Percentiles rank a stretch among this genome's conserved stretches.
phyloP scores from a whole-genome alignment of 2,888 invertebrate species.

The Agriopis marginaria region DNA sequence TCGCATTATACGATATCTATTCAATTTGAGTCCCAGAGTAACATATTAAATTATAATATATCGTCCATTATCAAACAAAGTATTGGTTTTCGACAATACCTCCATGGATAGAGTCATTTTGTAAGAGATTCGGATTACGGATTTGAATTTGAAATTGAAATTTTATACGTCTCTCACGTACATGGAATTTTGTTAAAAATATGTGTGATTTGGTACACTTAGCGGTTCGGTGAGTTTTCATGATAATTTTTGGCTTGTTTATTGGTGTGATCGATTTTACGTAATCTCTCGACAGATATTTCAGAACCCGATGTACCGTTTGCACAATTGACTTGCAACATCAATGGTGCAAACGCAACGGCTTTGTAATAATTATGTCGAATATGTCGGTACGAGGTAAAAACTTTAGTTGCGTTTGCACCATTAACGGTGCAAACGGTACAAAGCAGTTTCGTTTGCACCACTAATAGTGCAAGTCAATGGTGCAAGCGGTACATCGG shows the following conservation, averaged over 20 bases:
- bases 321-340: too few species aligned
- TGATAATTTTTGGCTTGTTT: slow-evolving; percentile 19
- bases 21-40: slow-evolving; percentile 61
- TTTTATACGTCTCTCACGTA: slow-evolving; percentile 44
- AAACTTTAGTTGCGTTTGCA: too few species aligned
- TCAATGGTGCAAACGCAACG: too few species aligned
- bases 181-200: slow-evolving; percentile 29
- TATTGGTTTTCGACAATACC: slow-evolving; percentile 63
- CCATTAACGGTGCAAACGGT: too few species aligned
- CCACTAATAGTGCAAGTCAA: too few species aligned
- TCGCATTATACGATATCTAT: slow-evolving; percentile 59
- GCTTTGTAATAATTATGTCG: too few species aligned
- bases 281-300: too few species aligned
- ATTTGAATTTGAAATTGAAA: slow-evolving; percentile 62
- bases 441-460: too few species aligned
- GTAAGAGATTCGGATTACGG: slow-evolving; percentile 56
- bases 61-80: slow-evolving; percentile 52
- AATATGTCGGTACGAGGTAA: too few species aligned
- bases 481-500: too few species aligned
- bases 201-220: slow-evolving; percentile 38
- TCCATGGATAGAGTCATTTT: slow-evolving; percentile 69
- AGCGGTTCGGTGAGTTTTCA: slow-evolving; percentile 20
- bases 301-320: too few species aligned
- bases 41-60: slow-evolving; percentile 66
- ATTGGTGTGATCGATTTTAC: slow-evolving; percentile 15